Percentiles rank a stretch among this genome's conserved stretches.
Evolutionary conservation across 2,113 vertebrate species (phyloP).

Genomic region (Syngnathus floridae): DNA sequence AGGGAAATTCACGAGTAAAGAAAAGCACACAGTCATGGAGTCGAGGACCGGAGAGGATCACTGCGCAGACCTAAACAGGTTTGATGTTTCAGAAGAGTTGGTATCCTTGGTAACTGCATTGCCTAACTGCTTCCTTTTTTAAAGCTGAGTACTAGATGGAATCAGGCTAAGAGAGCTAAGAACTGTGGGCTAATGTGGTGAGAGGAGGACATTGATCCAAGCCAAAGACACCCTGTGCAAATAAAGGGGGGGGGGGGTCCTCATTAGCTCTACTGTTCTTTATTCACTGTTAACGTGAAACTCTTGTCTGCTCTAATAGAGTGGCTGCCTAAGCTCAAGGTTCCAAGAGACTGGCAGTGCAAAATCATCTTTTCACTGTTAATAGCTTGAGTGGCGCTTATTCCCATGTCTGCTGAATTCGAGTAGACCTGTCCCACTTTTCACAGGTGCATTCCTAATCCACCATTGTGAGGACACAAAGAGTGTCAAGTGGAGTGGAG

Average conservation of each 20-base stretch:
- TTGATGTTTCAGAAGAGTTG: slow-evolving; percentile 54
- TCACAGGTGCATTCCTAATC: slow-evolving; percentile 1
- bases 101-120: slow-evolving; percentile 73
- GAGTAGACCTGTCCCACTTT: background rate
- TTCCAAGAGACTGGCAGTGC: slow-evolving; percentile 12
- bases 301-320: background rate
- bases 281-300: slow-evolving; percentile 17
- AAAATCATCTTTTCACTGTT: slow-evolving; percentile 21
- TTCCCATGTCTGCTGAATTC: slow-evolving; percentile 6
- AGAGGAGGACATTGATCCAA: slow-evolving; percentile 25
- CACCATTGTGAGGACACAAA: slow-evolving; percentile 6
- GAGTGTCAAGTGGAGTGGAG: slow-evolving; percentile 20
- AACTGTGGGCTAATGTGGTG: slow-evolving; percentile 13
- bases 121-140: slow-evolving; percentile 52
- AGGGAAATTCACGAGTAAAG: slow-evolving; percentile 37
- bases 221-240: slow-evolving; percentile 3
- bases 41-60: slow-evolving; percentile 46
- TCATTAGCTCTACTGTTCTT: slow-evolving; percentile 15
- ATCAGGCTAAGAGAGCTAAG: slow-evolving; percentile 42
- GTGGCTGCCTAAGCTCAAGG: slow-evolving; percentile 15
- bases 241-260: background rate
- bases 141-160: slow-evolving; percentile 56
- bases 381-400: slow-evolving; percentile 25
- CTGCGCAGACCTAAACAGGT: slow-evolving; percentile 40
- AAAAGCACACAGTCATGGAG: slow-evolving; percentile 31